Base-by-base conservation (phyloP, 2,888 invertebrate genomes). In the Agrochola lota region DNA sequence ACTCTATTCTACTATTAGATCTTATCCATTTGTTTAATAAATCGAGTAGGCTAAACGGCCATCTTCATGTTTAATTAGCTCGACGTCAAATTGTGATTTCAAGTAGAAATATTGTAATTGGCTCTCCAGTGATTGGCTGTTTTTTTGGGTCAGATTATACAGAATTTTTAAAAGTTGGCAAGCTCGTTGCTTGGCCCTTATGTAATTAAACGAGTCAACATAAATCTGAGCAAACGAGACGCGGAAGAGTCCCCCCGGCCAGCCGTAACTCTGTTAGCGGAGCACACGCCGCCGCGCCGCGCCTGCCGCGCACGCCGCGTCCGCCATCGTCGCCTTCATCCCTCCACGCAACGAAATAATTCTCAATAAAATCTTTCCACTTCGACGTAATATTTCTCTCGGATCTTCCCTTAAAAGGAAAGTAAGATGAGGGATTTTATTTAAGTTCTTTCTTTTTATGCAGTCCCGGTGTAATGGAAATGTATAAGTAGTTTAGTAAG, bases 151-250 rank as follows among this genome's bases (percentile, higher is more conserved):
- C 81, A 77, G 76, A 87, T 86, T 86, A 80, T 86, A 83, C 85
- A 71, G 80, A 87, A 78, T 88, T 90, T 90, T 85, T 83, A 83
- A 77, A 80, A 88, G 86, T 87, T 86, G 74, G 84, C 80, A 80
- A 87, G 84, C 76, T 87, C 87, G 55, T 81, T 71, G 46, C 71
- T 91, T 86, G 85, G 90, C 85, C 87, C 87, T 84, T 85, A 85
- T 89, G 87, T 92, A 93, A 94, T 94, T 93, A 94, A 93, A 90
- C 89, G 91, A 91, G 93, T 93, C 91, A 91, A 90, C 92, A 93
- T 93, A 93, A 94, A 94, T 94, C 92, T 90, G 90, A 81, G 89
- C 83, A 89, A 91, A 91, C 88, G 91, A 90, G 91, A 91, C 83
- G 88, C 90, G 90, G 88, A 91, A 91, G 88, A 90, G 91, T 92